These are phyloP conservation scores for Spinus olivaceus DNA, from an alignment of 2,797 vertebrate genomes.

Conservation along the genomic window DNA sequence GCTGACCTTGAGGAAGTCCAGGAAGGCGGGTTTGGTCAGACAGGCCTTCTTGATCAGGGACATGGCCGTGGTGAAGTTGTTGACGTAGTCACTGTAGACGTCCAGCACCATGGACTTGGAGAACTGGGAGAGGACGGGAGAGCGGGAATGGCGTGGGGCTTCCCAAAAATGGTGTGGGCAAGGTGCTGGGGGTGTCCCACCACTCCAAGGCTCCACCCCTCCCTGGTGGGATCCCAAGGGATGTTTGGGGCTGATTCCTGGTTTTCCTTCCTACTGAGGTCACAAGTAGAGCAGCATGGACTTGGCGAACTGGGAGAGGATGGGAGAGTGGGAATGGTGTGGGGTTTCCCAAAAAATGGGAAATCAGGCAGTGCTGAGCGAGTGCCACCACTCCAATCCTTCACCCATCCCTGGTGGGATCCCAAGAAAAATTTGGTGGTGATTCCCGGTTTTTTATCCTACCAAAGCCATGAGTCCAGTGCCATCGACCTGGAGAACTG, in stretches of 20 bases:
- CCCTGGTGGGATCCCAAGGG: background rate
- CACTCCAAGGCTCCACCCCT: no score
- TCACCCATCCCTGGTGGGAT: no score
- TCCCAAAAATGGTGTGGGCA: no score
- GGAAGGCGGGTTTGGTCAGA: conserved; percentile 90
- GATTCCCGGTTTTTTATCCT: no score
- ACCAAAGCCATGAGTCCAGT: no score
- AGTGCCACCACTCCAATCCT: no score
- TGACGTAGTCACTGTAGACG: conserved; percentile 94
- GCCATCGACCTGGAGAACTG: no score
- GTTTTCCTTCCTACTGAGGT: no score
- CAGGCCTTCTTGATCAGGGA: conserved; percentile 94
- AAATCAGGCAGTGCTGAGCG: no score
- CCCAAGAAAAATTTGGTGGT: no score
- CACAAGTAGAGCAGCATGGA: conserved; percentile 81
- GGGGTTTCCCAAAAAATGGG: no score
- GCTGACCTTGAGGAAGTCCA: conserved; percentile 92
- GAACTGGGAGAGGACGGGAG: background rate
- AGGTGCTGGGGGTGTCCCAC: no score
- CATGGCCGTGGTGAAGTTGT: conserved; percentile 96
- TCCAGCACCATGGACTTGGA: conserved; percentile 57
- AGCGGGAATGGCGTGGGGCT: fast-evolving
- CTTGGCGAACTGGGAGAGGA: conserved; percentile 86
- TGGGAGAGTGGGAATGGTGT: fast-evolving
- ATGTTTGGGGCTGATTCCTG: fast-evolving